Evolutionary conservation across 2,888 invertebrate species (phyloP).

Genomic region (Lithophane leautieri): DNA sequence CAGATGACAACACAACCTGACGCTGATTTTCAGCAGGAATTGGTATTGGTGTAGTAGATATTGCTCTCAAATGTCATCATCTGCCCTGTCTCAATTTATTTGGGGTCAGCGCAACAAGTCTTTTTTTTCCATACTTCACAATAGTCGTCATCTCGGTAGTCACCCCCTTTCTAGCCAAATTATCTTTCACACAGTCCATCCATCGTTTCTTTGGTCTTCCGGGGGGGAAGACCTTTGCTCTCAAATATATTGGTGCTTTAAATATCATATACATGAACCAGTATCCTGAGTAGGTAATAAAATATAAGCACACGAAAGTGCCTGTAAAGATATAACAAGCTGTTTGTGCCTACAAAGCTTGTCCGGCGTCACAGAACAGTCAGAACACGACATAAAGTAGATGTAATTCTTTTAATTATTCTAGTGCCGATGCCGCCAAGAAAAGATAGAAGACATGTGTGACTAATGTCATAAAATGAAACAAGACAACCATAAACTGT

Average conservation of each 20-base stretch:
- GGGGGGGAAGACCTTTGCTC: background rate
- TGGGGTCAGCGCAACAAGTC: too few relatives aligned
- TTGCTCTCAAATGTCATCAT: background rate
- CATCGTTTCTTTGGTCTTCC: background rate
- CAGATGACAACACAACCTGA: too few relatives aligned
- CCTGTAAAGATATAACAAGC: too few relatives aligned
- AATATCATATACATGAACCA: background rate
- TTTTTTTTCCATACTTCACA: background rate
- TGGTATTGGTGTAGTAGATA: background rate
- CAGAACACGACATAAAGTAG: background rate
- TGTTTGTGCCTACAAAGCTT: background rate
- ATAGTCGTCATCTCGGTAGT: background rate
- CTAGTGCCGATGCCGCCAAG: background rate
- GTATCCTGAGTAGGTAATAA: background rate
- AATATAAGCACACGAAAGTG: background rate
- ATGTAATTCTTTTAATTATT: background rate
- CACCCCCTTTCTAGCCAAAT: background rate
- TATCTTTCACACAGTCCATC: background rate
- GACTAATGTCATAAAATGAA: conserved; percentile 17
- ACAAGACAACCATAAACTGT: conserved; percentile 5
- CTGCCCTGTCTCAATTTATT: too few relatives aligned
- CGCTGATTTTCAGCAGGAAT: too few relatives aligned
- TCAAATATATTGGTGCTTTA: background rate
- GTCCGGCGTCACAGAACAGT: background rate
- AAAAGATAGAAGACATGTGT: conserved; percentile 20